Evolutionary conservation across 2,113 vertebrate genomes (phyloP).

Genomic region (Halichoeres trimaculatus): DNA sequence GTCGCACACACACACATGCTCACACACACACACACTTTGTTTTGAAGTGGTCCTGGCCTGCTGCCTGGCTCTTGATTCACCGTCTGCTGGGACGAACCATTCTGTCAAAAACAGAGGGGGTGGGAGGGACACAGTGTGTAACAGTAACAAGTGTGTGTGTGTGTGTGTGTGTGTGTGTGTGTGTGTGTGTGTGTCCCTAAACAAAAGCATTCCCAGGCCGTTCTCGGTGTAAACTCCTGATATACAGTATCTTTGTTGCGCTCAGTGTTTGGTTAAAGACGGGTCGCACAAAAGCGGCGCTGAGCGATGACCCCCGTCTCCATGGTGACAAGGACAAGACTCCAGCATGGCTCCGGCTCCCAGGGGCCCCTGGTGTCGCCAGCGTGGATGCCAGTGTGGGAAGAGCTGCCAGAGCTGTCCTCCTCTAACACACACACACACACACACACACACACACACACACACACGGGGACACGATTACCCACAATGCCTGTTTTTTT

Average conservation of each 20-base stretch:
- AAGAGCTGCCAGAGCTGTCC: conserved; percentile 13
- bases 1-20: not conserved
- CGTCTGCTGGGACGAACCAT: conserved; percentile 39
- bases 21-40: conserved; percentile 21
- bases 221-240: conserved; percentile 31
- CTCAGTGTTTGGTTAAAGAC: conserved; percentile 47
- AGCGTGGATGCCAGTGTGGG: conserved; percentile 56
- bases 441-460: no score
- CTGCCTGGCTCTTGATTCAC: conserved; percentile 43
- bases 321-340: conserved; percentile 58
- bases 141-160: conserved; percentile 6
- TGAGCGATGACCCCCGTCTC: conserved; percentile 69
- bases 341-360: conserved; percentile 37
- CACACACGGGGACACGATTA: not conserved
- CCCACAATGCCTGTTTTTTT: conserved; percentile 10
- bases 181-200: conserved; percentile 17
- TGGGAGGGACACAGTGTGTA: conserved; percentile 39
- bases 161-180: conserved; percentile 22
- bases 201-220: conserved; percentile 52
- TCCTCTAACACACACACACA: no score
- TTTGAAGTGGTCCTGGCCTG: conserved; percentile 50
- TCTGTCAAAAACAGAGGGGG: conserved; percentile 1
- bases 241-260: conserved; percentile 56
- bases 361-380: conserved; percentile 38
- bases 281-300: conserved; percentile 46